Evolutionary conservation across 2,888 invertebrate genomes (phyloP), one percentile per base, ranked within the genome.

Genomic region (Caenorhabditis auriculariae): DNA sequence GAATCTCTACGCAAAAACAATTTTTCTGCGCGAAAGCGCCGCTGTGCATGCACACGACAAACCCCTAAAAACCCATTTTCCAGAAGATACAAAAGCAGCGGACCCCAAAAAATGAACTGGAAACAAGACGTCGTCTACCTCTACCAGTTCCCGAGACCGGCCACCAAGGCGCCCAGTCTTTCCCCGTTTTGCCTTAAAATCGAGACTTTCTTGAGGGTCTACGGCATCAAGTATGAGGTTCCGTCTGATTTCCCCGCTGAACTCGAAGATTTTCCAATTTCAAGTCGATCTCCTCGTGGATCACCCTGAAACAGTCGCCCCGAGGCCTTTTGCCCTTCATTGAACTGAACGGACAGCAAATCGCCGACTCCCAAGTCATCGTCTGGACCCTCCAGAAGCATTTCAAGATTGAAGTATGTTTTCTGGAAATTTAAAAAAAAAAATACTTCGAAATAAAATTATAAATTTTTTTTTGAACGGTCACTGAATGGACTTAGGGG

Each of bases 151-250:
- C 73, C 73, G 19, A 61, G 76, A 1, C 63, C 76, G 6, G 74
- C 76, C 5, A 56, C 66, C 38, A 42, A 49, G 15, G 27, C 54
- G 4, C 79, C 79, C 41, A 79, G 76, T 59, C 56, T 76, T 19
- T 79, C 78, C 15, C 79, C 79, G 12, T 79, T 61, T 41, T 79
- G 77, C 47, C 55, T 79, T 49, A 79, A 79, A 57, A 48, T 79
- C 15, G 79, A 79, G 58, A 79, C 79, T 2, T 79, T 71, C 38
- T 59, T 79, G 7, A 63, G 77, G 9, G 78, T 72, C 19, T 60
- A 79, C 52, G 61, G 70, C 37, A 76, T 79, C 53, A 74, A 76
- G 51, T 69, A 79, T 49, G 78, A 79, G 66, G 76, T 75, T 15
- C 7, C 19, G 19, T 15, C 12, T 12, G n/a, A 32, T 12, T 21